Base-by-base conservation (phyloP, 2,888 invertebrate species). In the Epinotia demarniana region DNA sequence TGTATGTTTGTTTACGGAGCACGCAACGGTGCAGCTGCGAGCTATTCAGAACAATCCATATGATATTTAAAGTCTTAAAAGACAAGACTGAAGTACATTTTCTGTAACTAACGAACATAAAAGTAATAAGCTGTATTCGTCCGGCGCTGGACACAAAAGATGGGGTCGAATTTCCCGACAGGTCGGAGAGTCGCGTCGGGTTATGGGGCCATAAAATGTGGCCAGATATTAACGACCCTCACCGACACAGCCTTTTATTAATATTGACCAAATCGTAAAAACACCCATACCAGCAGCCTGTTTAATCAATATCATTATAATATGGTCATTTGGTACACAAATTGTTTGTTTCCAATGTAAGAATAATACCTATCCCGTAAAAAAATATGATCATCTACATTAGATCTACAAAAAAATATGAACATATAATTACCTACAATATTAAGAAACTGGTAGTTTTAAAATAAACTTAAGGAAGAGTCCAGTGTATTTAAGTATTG, bases 191-290 rank as follows among this genome's bases (percentile, higher is more conserved):
- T 86, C 85, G 85, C 81, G 78, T 81, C 83, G 83, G 81, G 90
- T 90, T 89, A 91, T 83, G 88, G 79, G 77, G 82, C 87, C 89
- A 84, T 90, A 90, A 90, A 90, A 86, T 86, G 86, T 86, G 86
- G 86, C 82, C 84, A 86, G 87, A 89, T 89, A 87, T 88, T 86
- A 84, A 87, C 81, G 82, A 80, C 79, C 74, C 66, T 61, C 39
- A 67, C 75, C 43, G 61, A 72, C 63, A 12, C 57, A 19, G 64
- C 58, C 58, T 69, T 75, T 75, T 75, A 70, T 70, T 73, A 67
- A 69, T 62, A 74, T 69, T 70, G 63, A 70, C 63, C 69, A 12
- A 60, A 63, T 70, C 70, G 74, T 75, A 49, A 74, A 63, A 61
- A 33, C 18, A 16, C 19, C 19, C n/a, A 46, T 49, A 61, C 61